Base-by-base conservation (phyloP, 2,797 vertebrate species). In the Pitangus sulphuratus region DNA sequence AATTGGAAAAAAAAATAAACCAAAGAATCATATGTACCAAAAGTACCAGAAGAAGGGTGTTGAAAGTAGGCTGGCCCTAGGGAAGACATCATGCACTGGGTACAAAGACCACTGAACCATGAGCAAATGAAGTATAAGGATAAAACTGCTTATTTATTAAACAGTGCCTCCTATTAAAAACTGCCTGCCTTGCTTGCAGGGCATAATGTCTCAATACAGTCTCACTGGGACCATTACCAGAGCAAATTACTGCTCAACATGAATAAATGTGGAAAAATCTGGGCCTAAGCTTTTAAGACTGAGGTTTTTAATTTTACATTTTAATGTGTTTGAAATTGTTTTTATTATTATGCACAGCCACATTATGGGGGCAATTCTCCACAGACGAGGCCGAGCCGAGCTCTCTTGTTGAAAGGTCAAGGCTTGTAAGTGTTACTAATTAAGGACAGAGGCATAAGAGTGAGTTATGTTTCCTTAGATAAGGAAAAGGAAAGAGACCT, bases 261-360 rank as follows among this genome's bases (percentile, higher is more conserved):
- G 90, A 92, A 80, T 68, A 90, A 89, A 93, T 33, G 75, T 60
- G 70, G 71, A 80, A 64, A 86, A 90, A 53, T 53, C 90, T 75
- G 33, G 9, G 51, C 30, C 75, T 90, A 70, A 92, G 86, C 74
- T 77, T 90, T 87, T 89, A 93, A 95, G 81, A 48, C 57, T 35
- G 8, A 12, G 15, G 0, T 18, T 51, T 78, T 93, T 78, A 33
- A 33, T 92, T 78, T 39, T 22, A 65, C 9, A 4, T 80, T 94
- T 89, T 93, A 92, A 94, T 95, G 88, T 13, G 16, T 48, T 95
- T 96, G 57, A 71, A 92, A 89, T 90, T 90, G 82, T 84, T 96
- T 96, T 95, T 96, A 81, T 94, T 94, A 60, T 93, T 94, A 93
- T 83, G 93, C 89, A 77, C 60, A 83, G 69, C 72, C 84, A 94